phyloP scores from a whole-genome alignment of 2,888 invertebrate genomes.

The Diploptera punctata region DNA sequence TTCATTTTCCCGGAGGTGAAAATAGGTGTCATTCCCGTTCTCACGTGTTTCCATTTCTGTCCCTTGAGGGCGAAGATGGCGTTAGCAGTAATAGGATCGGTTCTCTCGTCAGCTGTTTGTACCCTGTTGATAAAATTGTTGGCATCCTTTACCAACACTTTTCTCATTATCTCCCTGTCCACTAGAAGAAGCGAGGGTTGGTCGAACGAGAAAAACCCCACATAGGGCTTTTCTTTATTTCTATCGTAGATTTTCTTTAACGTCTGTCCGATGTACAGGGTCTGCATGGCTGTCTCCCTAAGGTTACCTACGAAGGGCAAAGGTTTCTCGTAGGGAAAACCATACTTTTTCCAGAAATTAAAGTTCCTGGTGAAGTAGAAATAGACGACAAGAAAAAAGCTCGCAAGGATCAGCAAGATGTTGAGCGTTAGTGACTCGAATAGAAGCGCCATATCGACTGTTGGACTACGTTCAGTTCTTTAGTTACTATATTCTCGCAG shows the following conservation, averaged over 20 bases:
- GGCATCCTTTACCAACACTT: slow-evolving; percentile 28
- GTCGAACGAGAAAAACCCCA: slow-evolving; percentile 30
- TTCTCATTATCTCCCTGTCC: slow-evolving; percentile 18
- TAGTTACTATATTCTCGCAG: no score
- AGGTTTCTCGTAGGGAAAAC: slow-evolving; percentile 25
- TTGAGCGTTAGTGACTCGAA: no score
- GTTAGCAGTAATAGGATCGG: slow-evolving; percentile 17
- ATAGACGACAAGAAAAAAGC: no score
- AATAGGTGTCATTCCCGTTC: slow-evolving; percentile 16
- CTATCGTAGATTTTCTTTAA: slow-evolving; percentile 20
- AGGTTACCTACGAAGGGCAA: slow-evolving; percentile 35
- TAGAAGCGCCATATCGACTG: no score
- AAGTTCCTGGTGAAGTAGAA: slow-evolving; percentile 33
- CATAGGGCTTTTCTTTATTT: slow-evolving; percentile 7
- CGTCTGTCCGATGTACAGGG: neutral
- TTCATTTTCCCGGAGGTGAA: slow-evolving; percentile 36
- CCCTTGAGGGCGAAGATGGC: slow-evolving; percentile 16
- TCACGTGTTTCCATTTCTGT: slow-evolving; percentile 17
- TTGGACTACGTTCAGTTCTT: no score
- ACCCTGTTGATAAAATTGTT: slow-evolving; percentile 16
- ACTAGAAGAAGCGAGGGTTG: slow-evolving; percentile 3
- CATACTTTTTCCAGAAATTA: slow-evolving; percentile 26
- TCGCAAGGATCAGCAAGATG: no score
- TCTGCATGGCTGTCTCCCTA: slow-evolving; percentile 18
- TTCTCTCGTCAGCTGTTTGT: neutral